phyloP scores from a whole-genome alignment of 2,888 invertebrate species.

The Cerastis rubricosa region DNA sequence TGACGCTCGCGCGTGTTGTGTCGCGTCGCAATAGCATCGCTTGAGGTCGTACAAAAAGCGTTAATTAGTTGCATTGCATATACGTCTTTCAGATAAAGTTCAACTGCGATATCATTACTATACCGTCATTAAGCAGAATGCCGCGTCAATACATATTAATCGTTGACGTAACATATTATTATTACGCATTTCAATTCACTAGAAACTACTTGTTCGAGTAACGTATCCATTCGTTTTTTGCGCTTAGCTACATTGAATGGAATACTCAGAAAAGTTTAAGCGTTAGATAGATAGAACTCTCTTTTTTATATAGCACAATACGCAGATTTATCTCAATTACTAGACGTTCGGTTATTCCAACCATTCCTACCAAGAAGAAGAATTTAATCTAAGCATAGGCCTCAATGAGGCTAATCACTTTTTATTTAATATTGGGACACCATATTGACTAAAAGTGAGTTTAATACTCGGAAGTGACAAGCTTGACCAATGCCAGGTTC shows the following conservation, averaged over 20 bases:
- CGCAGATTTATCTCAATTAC: background rate
- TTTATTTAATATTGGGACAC: background rate
- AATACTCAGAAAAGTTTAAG: background rate
- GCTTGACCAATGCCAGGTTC: background rate
- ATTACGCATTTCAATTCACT: background rate
- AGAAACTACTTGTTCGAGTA: background rate
- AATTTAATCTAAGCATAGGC: background rate
- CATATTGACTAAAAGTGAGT: background rate
- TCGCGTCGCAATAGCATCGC: background rate
- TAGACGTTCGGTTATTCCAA: background rate
- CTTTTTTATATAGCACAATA: background rate
- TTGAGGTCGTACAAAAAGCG: background rate
- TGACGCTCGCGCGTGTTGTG: background rate
- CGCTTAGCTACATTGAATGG: background rate
- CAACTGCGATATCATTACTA: background rate
- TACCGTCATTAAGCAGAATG: background rate
- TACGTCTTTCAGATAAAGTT: background rate
- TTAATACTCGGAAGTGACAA: background rate
- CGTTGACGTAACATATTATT: background rate
- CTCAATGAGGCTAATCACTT: background rate
- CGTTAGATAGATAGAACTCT: background rate
- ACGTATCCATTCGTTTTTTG: background rate
- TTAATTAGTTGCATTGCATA: background rate
- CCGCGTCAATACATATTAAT: background rate
- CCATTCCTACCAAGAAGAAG: background rate